Percentiles rank a stretch among this genome's conserved stretches.
phyloP scores from a whole-genome alignment of 2,888 invertebrate genomes.

The Pelosia muscerda region DNA sequence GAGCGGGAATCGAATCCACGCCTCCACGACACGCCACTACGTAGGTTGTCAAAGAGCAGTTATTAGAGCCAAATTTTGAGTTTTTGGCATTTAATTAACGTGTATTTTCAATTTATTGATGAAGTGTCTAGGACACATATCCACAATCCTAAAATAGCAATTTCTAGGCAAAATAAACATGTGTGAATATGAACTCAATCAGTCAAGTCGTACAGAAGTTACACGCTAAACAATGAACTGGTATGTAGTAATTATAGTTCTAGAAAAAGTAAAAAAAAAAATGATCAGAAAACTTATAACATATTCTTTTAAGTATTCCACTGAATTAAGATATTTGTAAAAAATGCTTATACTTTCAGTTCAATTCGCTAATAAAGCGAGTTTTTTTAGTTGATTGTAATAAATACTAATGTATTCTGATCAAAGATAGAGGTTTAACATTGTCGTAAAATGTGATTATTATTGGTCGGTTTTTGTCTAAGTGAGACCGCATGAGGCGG shows the following conservation, averaged over 20 bases:
- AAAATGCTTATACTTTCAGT: neutral
- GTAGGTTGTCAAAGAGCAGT: too few relatives aligned
- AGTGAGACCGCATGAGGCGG: neutral
- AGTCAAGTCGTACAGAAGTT: constrained; percentile 1
- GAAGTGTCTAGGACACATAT: neutral
- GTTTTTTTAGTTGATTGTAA: too few relatives aligned
- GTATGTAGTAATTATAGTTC: neutral
- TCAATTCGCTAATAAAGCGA: too few relatives aligned
- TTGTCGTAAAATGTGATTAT: neutral
- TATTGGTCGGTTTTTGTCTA: neutral
- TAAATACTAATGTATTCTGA: neutral
- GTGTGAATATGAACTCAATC: neutral
- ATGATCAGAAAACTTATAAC: too few relatives aligned
- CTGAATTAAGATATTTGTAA: neutral
- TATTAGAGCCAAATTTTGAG: neutral
- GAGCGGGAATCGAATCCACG: too few relatives aligned
- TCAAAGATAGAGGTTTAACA: neutral
- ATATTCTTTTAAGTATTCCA: neutral
- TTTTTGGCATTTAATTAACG: neutral
- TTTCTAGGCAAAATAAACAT: neutral
- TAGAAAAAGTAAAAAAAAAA: neutral
- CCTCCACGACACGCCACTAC: too few relatives aligned
- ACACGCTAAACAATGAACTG: neutral
- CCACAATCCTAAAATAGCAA: neutral
- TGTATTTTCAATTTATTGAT: neutral